phyloP scores from a whole-genome alignment of 2,888 invertebrate genomes.

The Linyphia triangularis region DNA sequence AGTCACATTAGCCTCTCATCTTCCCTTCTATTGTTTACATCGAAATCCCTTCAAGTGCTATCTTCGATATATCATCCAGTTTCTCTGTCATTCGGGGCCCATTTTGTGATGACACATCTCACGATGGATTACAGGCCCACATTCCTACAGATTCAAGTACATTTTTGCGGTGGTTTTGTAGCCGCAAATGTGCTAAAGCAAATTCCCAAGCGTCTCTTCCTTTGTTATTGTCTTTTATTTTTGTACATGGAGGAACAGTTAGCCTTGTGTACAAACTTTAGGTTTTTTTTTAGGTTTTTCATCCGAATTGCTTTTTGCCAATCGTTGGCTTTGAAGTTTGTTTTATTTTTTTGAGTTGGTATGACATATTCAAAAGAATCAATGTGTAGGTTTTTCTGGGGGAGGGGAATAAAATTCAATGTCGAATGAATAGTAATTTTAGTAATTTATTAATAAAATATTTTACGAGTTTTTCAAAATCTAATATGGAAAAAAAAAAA shows the following conservation, averaged over 20 bases:
- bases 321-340: not conserved
- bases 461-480: too few species aligned
- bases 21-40: constrained; percentile 32
- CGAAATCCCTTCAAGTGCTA: constrained; percentile 38
- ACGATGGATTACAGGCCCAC: constrained; percentile 31
- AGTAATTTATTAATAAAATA: too few species aligned
- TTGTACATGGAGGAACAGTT: not conserved
- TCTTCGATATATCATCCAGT: constrained; percentile 30
- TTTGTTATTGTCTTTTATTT: too few species aligned
- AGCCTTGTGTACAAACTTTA: not conserved
- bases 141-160: constrained; percentile 23
- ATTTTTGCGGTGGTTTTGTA: constrained; percentile 18
- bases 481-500: too few species aligned
- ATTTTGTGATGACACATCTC: constrained; percentile 38
- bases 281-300: not conserved
- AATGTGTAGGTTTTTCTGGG: too few species aligned
- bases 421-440: too few species aligned
- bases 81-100: constrained; percentile 27
- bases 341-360: not conserved
- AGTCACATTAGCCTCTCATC: constrained; percentile 7
- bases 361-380: too few species aligned
- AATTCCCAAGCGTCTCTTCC: not conserved
- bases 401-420: too few species aligned
- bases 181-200: not conserved
- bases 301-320: not conserved